These are phyloP conservation scores for Acheta domesticus DNA, from an alignment of 2,888 invertebrate genomes.

Conservation along the genomic window DNA sequence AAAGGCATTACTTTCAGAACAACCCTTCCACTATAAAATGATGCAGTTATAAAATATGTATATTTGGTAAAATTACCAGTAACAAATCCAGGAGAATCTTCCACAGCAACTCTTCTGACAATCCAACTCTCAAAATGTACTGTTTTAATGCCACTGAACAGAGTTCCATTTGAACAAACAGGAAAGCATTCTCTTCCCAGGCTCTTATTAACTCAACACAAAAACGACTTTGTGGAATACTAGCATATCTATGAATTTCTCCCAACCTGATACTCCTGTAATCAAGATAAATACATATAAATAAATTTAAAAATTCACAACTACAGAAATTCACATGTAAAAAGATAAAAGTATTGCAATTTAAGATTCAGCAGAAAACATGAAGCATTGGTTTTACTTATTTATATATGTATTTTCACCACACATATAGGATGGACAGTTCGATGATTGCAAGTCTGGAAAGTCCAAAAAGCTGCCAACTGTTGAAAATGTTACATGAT, in stretches of 20 bases:
- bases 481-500: too few relatives aligned
- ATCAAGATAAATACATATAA: constrained; percentile 23
- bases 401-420: too few relatives aligned
- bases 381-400: too few relatives aligned
- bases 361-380: too few relatives aligned
- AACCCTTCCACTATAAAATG: not conserved
- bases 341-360: too few relatives aligned
- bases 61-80: constrained; percentile 40
- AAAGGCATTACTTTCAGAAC: too few relatives aligned
- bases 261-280: constrained; percentile 54
- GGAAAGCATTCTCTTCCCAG: constrained; percentile 55
- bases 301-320: too few relatives aligned
- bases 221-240: constrained; percentile 63
- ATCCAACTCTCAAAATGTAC: constrained; percentile 52
- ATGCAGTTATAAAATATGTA: too few relatives aligned
- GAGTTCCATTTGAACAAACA: constrained; percentile 57
- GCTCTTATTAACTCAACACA: constrained; percentile 52
- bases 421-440: too few relatives aligned
- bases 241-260: constrained; percentile 67
- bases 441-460: too few relatives aligned
- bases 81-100: constrained; percentile 62
- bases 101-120: constrained; percentile 62
- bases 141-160: constrained; percentile 61
- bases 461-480: too few relatives aligned
- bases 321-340: too few relatives aligned